Base-by-base conservation (phyloP, 2,797 vertebrate genomes). In the Enoplosus armatus region DNA sequence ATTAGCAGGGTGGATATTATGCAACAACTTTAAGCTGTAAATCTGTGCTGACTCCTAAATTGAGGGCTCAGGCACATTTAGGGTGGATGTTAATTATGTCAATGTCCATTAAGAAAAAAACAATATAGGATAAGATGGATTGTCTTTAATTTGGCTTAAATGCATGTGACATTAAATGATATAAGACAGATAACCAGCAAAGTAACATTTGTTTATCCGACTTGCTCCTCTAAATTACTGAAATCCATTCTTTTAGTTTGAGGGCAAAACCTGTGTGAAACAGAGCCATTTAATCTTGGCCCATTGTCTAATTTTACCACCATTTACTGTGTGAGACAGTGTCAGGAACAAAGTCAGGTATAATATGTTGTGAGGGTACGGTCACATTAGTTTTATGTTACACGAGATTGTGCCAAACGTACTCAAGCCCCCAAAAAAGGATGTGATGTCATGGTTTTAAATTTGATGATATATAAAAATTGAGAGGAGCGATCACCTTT, bases 1-100 rank as follows among this genome's bases (percentile, higher is more conserved):
- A 35, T 70, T 62, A 59, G 60, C 56, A 45, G 53, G 77, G 59
- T 6, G 29, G 48, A 51, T 53, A 64, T 73, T 74, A 55, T 27
- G 79, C 63, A 72, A 65, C 60, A 27, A 15, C 39, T 1, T 9
- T 24, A n/a, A n/a, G 45, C 50, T 66, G 26, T 54, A 15, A 29
- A 60, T 45, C 12, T 73, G 50, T 58, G 35, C 24, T 2, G 20
- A 71, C 54, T 75, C 11, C n/a, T n/a, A 47, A 27, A 24, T 20
- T 2, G 20, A 48, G 29, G 0, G 29, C 60, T 64, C 8, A 45
- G 65, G 15, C 68, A 26, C 7, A 43, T 22, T 31, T 35, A 39
- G 20, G 11, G 26, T 53, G 22, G 20, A 51, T 79, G 54, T 20
- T 64, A n/a, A 37, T 62, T 39, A 22, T 54, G 14, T 22, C 5